Evolutionary conservation across 2,888 invertebrate genomes (phyloP), one percentile per base, ranked within the genome.

Genomic region (Mythimna pallens): DNA sequence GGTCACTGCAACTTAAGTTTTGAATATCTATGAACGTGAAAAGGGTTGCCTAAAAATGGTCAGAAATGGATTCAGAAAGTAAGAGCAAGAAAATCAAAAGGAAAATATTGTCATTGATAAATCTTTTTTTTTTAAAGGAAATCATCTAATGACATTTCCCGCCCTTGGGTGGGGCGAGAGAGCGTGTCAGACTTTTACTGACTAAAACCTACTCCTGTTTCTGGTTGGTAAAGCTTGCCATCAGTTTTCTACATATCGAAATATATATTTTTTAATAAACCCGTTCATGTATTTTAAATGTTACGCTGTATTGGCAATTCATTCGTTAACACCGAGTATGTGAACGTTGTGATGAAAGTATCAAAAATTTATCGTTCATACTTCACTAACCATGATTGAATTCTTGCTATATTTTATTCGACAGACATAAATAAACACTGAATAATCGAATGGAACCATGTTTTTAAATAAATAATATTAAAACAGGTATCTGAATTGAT

Each of bases 291-390:
- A 57, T 64, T 50, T 63, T 54, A 63, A 68, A 43, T 63, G 10
- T 69, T 57, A 40, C 40, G 20, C 34, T 10, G 50, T 65, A 34
- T 72, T 67, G 62, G 14, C 34, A 69, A 67, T 62, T 66, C 14
- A 69, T 34, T 73, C 54, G 34, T 64, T 57, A 63, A 70, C 43
- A 43, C 30, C 30, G 30, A 62, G 61, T 58, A 70, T 63, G 30
- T 67, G 68, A 66, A 2, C 22, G 47, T 57, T 47, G 69, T 65
- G 58, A 81, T 70, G 83, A 84, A 84, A 83, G 78, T 83, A 84
- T 76, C 63, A 75, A 65, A 84, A 75, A 81, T 84, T 69, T 59
- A 83, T 83, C 73, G 43, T 66, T 58, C 34, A 73, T 50, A 71
- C 75, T 65, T 76, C 64, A 70, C 47, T 65, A 63, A 55, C 3